Conservation (phyloP, 1,140 invertebrate species). For the Nasonia vitripennis region DNA sequence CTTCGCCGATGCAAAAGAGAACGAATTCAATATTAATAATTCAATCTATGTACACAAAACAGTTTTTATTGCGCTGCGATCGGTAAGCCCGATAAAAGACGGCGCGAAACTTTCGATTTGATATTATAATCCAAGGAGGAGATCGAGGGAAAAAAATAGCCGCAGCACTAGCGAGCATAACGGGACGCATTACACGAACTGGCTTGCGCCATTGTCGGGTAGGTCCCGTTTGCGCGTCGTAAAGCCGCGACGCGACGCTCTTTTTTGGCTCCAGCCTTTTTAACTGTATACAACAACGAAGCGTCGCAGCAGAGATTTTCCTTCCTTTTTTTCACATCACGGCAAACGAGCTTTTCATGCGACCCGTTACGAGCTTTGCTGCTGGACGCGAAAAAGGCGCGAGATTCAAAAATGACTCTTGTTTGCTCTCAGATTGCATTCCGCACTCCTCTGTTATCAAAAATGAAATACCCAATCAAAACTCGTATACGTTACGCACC, state of each 20-base stretch:
- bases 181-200: constrained; percentile 5
- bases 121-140: background rate
- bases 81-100: background rate
- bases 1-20: background rate
- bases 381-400: background rate
- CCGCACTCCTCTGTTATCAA: too few species aligned
- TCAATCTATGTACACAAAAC: background rate
- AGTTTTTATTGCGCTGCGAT: background rate
- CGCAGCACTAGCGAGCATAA: background rate
- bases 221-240: background rate
- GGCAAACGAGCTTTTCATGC: background rate
- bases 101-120: background rate
- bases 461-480: too few species aligned
- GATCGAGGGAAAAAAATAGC: background rate
- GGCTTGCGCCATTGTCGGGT: background rate
- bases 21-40: background rate
- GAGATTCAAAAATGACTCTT: background rate
- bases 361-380: background rate
- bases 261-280: background rate
- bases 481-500: too few species aligned
- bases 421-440: background rate
- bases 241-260: background rate
- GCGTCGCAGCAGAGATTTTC: background rate
- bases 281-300: background rate
- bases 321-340: background rate